phyloP scores from a whole-genome alignment of 1,140 invertebrate species.

The Anastatus disparis region DNA sequence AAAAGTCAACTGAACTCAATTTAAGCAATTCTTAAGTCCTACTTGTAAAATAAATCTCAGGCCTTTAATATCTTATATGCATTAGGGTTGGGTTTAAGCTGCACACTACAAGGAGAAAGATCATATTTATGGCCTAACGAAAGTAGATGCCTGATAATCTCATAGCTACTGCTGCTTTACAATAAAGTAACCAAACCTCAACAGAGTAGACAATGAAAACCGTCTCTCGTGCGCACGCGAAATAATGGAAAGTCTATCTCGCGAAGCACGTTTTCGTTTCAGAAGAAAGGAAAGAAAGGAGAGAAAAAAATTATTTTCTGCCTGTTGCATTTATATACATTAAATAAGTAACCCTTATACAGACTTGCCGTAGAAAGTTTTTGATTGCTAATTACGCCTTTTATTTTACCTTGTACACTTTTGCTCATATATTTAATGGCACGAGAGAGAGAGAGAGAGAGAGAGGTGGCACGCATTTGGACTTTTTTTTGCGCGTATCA shows the following conservation, averaged over 20 bases:
- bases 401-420: not conserved
- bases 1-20: too few species aligned
- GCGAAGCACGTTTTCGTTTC: conserved; percentile 13
- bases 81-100: too few species aligned
- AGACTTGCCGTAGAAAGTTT: conserved; percentile 4
- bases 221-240: not conserved
- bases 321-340: not conserved
- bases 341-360: not conserved
- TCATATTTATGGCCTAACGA: conserved; percentile 12
- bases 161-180: conserved; percentile 21
- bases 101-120: conserved; percentile 21
- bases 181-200: too few species aligned
- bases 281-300: too few species aligned
- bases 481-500: too few species aligned
- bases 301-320: too few species aligned
- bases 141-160: conserved; percentile 29
- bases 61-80: too few species aligned
- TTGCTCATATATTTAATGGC: too few species aligned
- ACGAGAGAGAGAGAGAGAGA: not conserved
- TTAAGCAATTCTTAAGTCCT: too few species aligned
- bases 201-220: conserved; percentile 24
- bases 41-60: too few species aligned
- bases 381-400: conserved; percentile 16
- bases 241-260: conserved; percentile 22
- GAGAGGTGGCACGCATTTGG: not conserved